Evolutionary conservation across 1,140 invertebrate species (phyloP), one percentile per base, ranked within the genome.

Genomic region (Neocloeon triangulifer): DNA sequence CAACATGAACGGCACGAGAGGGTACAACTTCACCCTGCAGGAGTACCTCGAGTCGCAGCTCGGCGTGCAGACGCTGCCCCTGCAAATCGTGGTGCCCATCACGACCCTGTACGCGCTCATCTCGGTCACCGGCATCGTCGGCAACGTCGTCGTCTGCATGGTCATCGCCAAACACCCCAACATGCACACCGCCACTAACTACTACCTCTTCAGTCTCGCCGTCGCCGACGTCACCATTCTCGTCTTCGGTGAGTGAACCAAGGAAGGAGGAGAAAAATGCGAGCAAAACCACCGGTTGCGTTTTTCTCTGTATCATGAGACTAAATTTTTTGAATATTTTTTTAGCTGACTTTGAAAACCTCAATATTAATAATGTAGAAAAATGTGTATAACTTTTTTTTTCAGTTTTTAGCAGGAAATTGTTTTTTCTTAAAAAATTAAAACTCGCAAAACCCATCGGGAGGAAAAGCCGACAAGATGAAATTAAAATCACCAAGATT

Each of bases 161-260:
- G 88, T 95, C 2, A 91, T 95, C 28, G 60, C 75, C 2, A 65
- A 67, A 32, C 84, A 89, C 46, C 59, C 69, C 32, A 64, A 66
- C 2, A 74, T 91, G 71, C 77, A 78, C 40, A 78, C 73, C 1
- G 71, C 78, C 0, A 84, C 78, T 0, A 94, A 95, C 47, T 92
- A 85, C 46, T 95, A 95, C 51, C 62, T 95, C 38, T 88, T 94
- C 53, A 89, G 72, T 48, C 50, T 81, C 42, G 73, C 78, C 0
- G 55, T 80, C 17, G 78, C 75, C 4, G 77, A 81, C 50, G 48
- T 82, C 6, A 62, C 66, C 21, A 59, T 78, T 37, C 51, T 79
- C n/a, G 48, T 75, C 10, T 63, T 78, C 40, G 76, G 76, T 79
- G 47, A 66, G 66, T 52, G 5, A 5, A 12, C 16, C 16, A n/a